These are phyloP conservation scores for Phrynosoma blainvillii DNA, from an alignment of 2,113 vertebrate genomes.

Conservation along the genomic window DNA sequence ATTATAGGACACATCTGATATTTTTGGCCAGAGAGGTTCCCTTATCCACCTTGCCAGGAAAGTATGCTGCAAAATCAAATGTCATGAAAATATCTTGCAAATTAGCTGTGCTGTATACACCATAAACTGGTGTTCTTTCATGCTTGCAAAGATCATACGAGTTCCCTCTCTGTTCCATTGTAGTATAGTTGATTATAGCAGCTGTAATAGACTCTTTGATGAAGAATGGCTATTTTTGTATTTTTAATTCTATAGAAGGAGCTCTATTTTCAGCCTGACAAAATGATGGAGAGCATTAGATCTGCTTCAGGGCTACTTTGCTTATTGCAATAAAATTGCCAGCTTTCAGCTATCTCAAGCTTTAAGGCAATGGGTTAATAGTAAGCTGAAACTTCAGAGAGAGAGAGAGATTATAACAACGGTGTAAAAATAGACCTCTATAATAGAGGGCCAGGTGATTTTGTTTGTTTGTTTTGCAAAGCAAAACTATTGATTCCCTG, in stretches of 20 bases:
- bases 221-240: constrained; percentile 26
- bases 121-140: not conserved
- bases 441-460: not conserved
- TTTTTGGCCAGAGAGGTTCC: not conserved
- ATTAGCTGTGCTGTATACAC: not conserved
- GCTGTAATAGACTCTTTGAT: constrained; percentile 18
- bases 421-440: not conserved
- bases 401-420: not conserved
- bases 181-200: constrained; percentile 15
- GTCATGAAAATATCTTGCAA: not conserved
- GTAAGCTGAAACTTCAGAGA: constrained; percentile 2
- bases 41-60: not conserved
- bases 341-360: constrained; percentile 4
- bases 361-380: constrained; percentile 15
- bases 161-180: constrained; percentile 9
- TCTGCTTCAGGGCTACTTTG: constrained; percentile 8
- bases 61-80: not conserved
- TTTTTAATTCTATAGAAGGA: constrained; percentile 32
- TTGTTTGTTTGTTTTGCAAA: not conserved
- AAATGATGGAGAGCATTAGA: constrained; percentile 18
- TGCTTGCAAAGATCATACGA: not conserved
- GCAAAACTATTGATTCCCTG: not conserved
- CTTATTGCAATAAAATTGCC: not conserved
- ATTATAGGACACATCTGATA: not conserved
- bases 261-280: constrained; percentile 13